phyloP scores from a whole-genome alignment of 2,797 vertebrate genomes.

The Argya squamiceps region DNA sequence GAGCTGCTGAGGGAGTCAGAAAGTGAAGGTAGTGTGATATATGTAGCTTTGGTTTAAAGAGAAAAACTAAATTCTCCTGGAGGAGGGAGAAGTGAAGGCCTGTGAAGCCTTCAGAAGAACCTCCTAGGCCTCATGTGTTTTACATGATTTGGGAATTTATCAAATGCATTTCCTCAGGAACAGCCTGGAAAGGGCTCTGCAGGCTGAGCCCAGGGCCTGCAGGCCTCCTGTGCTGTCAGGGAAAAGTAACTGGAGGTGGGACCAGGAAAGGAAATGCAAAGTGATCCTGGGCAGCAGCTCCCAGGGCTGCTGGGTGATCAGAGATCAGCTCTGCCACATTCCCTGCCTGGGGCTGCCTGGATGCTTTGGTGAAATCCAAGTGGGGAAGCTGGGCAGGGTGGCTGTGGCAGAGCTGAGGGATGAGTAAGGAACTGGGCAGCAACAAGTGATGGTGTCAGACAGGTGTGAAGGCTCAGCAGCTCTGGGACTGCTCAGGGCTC shows the following conservation, averaged over 20 bases:
- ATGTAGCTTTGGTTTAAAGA: not conserved
- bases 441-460: not conserved
- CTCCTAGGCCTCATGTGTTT: not conserved
- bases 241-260: not conserved
- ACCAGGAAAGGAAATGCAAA: not conserved
- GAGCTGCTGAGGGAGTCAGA: not conserved
- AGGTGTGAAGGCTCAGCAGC: not conserved
- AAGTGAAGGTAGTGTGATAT: not conserved
- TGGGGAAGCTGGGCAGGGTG: not conserved
- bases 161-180: not conserved
- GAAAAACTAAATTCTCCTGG: not conserved
- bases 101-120: not conserved
- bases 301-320: not conserved
- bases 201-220: not conserved
- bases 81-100: not conserved
- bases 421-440: not conserved
- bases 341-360: not conserved
- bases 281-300: not conserved
- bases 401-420: not conserved
- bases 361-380: not conserved
- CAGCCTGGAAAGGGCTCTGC: not conserved
- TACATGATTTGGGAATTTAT: not conserved
- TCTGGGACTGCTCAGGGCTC: not conserved
- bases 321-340: not conserved
- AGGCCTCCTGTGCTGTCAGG: not conserved